Evolutionary conservation across 2,113 vertebrate genomes (phyloP), one percentile per base, ranked within the genome.

Genomic region (Stegostoma tigrinum): DNA sequence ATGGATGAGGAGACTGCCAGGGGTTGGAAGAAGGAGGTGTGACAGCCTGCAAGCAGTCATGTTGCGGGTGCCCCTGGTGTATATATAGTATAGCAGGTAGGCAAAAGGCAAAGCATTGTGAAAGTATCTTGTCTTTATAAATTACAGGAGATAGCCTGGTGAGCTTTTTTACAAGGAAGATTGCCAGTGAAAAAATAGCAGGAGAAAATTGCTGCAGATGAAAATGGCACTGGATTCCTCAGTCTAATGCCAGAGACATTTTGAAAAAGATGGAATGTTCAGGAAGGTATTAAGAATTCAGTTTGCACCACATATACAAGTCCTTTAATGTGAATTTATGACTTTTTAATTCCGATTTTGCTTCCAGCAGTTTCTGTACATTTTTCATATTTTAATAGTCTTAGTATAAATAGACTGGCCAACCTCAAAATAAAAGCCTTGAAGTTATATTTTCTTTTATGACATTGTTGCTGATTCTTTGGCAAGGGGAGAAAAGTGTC

Each of bases 331-430:
- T 17, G 30, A 64, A 91, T 61, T n/a, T 91, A 91, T 91, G 52
- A n/a, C 17, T n/a, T 91, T 90, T 90, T 64, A 64, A 34, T 91
- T 55, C 34, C 15, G 87, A 91, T n/a, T 91, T 91, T n/a, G 87
- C 55, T 91, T 64, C 34, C 5, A 61, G 34, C 55, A 64, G 14
- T n/a, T 91, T 64, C 87, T 45, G 15, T 91, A 61, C 5, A 34
- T 90, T 91, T 90, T 91, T 61, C 87, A 93, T 93, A 38, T 66
- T 66, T 66, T 38, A 64, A 93, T 93, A 66, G 61, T 12, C 10
- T 52, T 48, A 48, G 23, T 27, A 23, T 83, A 83, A 87, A 52
- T 55, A 89, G 48, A 30, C 24, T 3, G 0, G 12, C 52, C 14
- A 55, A 15, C 24, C 48, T 52, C 27, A 90, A 61, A 90, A 61